Evolutionary conservation across 2,797 vertebrate species (phyloP), one percentile per base, ranked within the genome.

Genomic region (Sus cebifrons): DNA sequence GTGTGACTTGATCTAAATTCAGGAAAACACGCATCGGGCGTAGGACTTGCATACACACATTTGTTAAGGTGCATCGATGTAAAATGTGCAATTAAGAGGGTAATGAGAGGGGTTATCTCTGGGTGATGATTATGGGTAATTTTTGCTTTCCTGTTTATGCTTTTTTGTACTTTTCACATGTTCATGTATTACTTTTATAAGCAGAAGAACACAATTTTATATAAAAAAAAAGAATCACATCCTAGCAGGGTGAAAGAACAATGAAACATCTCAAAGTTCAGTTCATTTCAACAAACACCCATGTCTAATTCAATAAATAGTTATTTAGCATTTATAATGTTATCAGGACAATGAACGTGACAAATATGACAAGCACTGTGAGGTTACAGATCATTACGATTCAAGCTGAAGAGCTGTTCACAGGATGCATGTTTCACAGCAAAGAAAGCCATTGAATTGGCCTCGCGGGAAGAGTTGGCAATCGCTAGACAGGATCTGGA

Each of bases 1-100:
- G 81, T 89, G 27, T 58, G 94, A 83, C 92, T 96, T 90, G 82
- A 94, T 96, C 96, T 98, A 96, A 98, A 97, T 97, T 97, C 74
- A 86, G 94, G 70, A 95, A 89, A 94, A 93, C 36, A 36, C 32
- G 79, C 65, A 77, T 82, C 86, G 91, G 74, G 94, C 4, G 32
- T 97, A 89, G 96, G 86, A 91, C 71, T 96, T 94, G 64, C 78
- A 78, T 65, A 96, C 29, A n/a, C 68, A 92, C 87, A 94, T 88
- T 93, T 85, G 70, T 82, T 95, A 96, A 97, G 96, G 96, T 96
- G 94, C 74, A 54, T 91, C 89, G 85, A 93, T 86, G 86, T 94
- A 86, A 95, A 96, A 89, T 95, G 95, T 94, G 65, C 88, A 95
- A 73, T 96, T 97, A 94, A 89, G 95, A 93, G 92, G 60, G 21